Evolutionary conservation across 2,888 invertebrate genomes (phyloP), one percentile per base, ranked within the genome.

Genomic region (Leptinotarsa haldemani): DNA sequence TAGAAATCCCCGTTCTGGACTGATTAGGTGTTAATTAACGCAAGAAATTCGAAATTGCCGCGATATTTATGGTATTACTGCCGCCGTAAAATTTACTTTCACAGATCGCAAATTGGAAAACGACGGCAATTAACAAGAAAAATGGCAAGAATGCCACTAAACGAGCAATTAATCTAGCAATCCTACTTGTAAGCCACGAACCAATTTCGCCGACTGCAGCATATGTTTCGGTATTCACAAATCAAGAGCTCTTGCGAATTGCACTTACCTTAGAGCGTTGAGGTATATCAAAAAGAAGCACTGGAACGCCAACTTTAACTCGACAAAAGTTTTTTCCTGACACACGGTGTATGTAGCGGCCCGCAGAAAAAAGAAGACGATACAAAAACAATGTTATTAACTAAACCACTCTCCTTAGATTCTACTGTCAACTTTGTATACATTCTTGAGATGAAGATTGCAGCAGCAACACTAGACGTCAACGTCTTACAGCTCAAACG

Each of bases 351-450:
- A 82, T 87, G 84, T 78, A 86, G 83, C 79, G 86, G 83, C 84
- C 85, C 86, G 80, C 85, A 86, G 84, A 84, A 84, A 81, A 85
- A 83, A 71, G 84, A 84, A 77, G 84, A 85, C 63, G 78, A 75
- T 84, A 85, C 84, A 80, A 83, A 78, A 80, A 84, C 83, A 81
- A 83, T 82, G 83, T 84, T 84, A 81, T 82, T 83, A 82, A 85
- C 83, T 80, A 85, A 85, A 84, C 86, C 85, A 86, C 87, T 85
- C 84, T 86, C 85, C 85, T 87, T 86, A 82, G 82, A 82, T 84
- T 86, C 83, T 82, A 84, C 84, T 80, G 84, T 83, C 85, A 86
- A 85, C 86, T 86, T 85, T 85, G 87, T 87, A 87, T 87, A 87
- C 87, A 88, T 88, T 74, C 86, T 85, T 85, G 83, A 74, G 70